Evolutionary conservation across 2,888 invertebrate genomes (phyloP), one percentile per base, ranked within the genome.

Genomic region (Priocnemis perturbator): DNA sequence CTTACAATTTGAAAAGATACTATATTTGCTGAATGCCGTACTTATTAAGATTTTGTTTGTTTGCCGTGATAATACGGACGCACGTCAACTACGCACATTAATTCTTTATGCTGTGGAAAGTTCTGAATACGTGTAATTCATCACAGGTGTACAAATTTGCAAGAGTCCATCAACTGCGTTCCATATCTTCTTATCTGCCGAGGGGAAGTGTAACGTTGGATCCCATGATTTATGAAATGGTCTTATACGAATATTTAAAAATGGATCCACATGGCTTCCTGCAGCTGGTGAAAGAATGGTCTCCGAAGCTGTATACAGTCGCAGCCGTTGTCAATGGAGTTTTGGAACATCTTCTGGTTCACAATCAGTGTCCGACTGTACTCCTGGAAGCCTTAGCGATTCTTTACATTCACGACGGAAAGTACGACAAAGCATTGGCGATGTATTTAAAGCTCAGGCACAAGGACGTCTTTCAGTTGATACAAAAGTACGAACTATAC

Each of bases 171-270:
- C 96, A 97, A 83, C 90, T 98, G 20, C 91, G 91, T 75, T 90
- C 87, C 48, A 86, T 89, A 45, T 88, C 96, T 84, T 91, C 93
- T 0, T 96, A 96, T 87, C 92, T 97, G 69, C 97, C 97, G 0
- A 92, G 93, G 76, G 90, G 90, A 19, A 89, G 90, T 17, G 79
- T 89, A 1, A 92, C 92, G 0, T 90, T 93, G 7, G 94, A 94
- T 87, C 93, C 96, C 0, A 93, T 96, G 63, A 94, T 97, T 74
- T 98, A 98, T 87, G 98, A 98, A 90, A 94, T 97, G 93, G 96
- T 98, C 71, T 91, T 98, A 26, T 96, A 95, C 85, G 98, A 98
- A 89, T 98, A 95, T 89, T 91, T 98, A 0, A 95, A 95, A 87
- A 92, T 94, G 61, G 96, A 98, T 88, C 93, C 95, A 4, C 90